These are phyloP conservation scores for Malurus leucopterus DNA, from an alignment of 2,797 vertebrate species.

Conservation along the genomic window DNA sequence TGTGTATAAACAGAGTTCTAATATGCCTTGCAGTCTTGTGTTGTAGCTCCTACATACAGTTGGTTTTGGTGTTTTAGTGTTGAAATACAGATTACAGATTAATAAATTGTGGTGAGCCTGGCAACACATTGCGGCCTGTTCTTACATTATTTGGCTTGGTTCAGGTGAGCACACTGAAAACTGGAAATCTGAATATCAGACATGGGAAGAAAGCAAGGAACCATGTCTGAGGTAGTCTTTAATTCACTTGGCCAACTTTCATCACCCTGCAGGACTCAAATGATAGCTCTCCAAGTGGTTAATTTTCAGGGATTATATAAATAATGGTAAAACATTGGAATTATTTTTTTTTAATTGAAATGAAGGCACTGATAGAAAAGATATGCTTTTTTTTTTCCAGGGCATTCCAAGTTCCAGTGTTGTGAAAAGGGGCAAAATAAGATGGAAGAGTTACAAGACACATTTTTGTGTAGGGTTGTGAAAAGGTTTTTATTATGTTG, in stretches of 20 bases:
- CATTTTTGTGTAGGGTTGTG: not conserved
- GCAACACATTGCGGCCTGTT: not conserved
- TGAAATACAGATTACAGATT: not conserved
- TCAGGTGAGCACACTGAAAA: not conserved
- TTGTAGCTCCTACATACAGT: fast-evolving
- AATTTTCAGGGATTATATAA: not conserved
- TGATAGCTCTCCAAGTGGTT: not conserved
- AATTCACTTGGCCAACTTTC: not conserved
- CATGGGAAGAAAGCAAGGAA: not conserved
- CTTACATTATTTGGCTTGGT: not conserved
- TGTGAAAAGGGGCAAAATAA: not conserved
- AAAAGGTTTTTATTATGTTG: slow-evolving; percentile 20
- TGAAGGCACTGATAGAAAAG: not conserved
- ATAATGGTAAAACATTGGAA: not conserved
- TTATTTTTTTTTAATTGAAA: not conserved
- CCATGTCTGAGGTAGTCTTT: not conserved
- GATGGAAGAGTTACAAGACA: not conserved
- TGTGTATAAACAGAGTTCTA: not conserved
- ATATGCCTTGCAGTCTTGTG: not conserved
- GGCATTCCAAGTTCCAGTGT: not conserved
- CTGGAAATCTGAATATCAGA: not conserved
- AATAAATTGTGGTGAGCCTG: not conserved
- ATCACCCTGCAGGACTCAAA: not conserved
- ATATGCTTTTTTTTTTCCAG: not conserved
- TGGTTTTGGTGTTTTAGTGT: not conserved